Base-by-base conservation (phyloP, 1,140 invertebrate genomes). In the Chelonus insularis region DNA sequence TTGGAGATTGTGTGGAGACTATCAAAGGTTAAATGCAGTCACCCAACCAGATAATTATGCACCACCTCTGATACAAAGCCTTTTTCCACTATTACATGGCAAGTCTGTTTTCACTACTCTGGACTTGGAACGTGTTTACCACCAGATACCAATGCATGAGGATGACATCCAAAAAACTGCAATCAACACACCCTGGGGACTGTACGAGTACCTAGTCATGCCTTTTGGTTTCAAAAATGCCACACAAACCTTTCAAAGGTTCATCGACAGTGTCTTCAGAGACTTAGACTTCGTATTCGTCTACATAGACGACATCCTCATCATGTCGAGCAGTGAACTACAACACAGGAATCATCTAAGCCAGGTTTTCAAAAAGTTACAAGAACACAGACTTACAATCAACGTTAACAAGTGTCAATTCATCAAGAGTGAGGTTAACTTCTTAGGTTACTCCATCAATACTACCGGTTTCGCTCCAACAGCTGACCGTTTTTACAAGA, bases 101-200 rank as follows among this genome's bases (percentile, higher is more conserved):
- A 45, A 67, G 4, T 64, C 48, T 5, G 68, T 67, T 37, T 82
- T 83, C 50, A 64, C 71, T 4, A 64, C 69, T 0, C 34, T 84
- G 1, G 81, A 84, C 66, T 39, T 81, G 3, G 51, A 48, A 0
- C 66, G 64, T 9, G 82, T 80, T 0, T 84, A 78, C 61, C 75
- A 72, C 65, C 82, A 85, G 59, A 64, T 84, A 8, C 58, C 63
- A 9, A 55, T 83, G 1, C 63, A 68, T 8, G 18, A 57, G 20
- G 50, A 63, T 0, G 68, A 71, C 59, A 68, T 50, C 8, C 36
- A 68, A 2, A 81, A 81, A 58, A 80, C 77, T 0, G 74, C 71
- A 1, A 73, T 79, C 23, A 66, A 66, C 1, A 74, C 71, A 1
- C 67, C 62, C 3, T 62, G 57, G 34, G 56, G 55, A 3, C 29